A percentile compares a stretch with the other conserved stretches of the same genome.
phyloP scores from a whole-genome alignment of 2,888 invertebrate species.

The Drosophila kambysellisi region DNA sequence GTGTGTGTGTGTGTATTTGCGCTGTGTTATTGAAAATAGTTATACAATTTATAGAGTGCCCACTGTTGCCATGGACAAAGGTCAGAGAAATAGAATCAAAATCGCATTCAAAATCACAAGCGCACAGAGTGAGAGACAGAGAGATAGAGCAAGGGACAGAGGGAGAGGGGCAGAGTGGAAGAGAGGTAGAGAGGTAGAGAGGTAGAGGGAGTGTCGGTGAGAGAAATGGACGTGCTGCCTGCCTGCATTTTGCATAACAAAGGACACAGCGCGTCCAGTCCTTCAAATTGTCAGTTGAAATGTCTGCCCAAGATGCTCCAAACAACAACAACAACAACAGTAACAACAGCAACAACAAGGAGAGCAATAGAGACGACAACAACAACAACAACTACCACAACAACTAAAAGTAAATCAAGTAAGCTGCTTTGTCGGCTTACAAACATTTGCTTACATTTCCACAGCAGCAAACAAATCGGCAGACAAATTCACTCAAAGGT shows the following conservation, averaged over 20 bases:
- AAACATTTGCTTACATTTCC: conserved; percentile 64
- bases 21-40: conserved; percentile 77
- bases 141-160: background rate
- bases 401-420: conserved; percentile 51
- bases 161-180: background rate
- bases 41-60: conserved; percentile 76
- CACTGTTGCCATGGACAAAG: conserved; percentile 51
- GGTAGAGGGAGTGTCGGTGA: background rate
- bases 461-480: conserved; percentile 63
- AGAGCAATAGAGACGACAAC: background rate
- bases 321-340: conserved; percentile 27
- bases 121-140: background rate
- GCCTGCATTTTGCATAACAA: conserved; percentile 73
- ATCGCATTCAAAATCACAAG: conserved; percentile 5
- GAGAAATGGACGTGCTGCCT: background rate
- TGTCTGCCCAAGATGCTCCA: conserved; percentile 73
- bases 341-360: conserved; percentile 17
- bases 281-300: conserved; percentile 80
- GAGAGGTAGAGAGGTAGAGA: conserved; percentile 2
- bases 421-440: conserved; percentile 79
- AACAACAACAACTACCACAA: conserved; percentile 9
- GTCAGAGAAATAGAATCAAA: conserved; percentile 47
- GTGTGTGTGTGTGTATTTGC: conserved; percentile 39
- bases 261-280: conserved; percentile 63
- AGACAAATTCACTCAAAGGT: conserved; percentile 58